These are phyloP conservation scores for Acrocyrtus sp. DNA, from an alignment of 2,888 invertebrate genomes.

Conservation along the genomic window DNA sequence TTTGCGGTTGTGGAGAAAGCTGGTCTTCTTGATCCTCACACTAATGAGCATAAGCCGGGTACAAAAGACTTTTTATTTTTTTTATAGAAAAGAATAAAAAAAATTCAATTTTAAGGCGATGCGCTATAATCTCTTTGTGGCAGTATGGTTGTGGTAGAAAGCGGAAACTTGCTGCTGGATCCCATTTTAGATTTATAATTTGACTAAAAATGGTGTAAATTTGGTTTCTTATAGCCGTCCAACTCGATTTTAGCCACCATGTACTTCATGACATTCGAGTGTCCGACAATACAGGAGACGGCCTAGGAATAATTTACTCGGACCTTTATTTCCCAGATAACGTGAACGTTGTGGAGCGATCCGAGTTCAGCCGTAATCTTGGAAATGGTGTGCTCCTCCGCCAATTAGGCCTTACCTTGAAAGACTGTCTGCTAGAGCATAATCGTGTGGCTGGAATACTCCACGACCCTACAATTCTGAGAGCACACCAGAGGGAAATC, in stretches of 20 bases:
- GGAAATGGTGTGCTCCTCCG: slow-evolving; percentile 92
- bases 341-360: slow-evolving; percentile 83
- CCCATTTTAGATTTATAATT: not conserved
- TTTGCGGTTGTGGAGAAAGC: slow-evolving; percentile 90
- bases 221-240: slow-evolving; percentile 73
- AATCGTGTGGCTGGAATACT: slow-evolving; percentile 89
- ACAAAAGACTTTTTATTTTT: slow-evolving; percentile 27
- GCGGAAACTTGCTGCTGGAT: not conserved
- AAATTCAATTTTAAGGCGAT: not conserved
- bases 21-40: slow-evolving; percentile 76
- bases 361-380: slow-evolving; percentile 83
- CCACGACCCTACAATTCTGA: slow-evolving; percentile 89
- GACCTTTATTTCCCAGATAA: slow-evolving; percentile 90
- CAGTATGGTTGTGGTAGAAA: too few relatives aligned
- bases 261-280: slow-evolving; percentile 71
- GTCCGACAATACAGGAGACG: slow-evolving; percentile 89
- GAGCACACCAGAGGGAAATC: slow-evolving; percentile 87
- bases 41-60: slow-evolving; percentile 83
- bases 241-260: slow-evolving; percentile 75
- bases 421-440: slow-evolving; percentile 81
- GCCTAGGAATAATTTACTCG: slow-evolving; percentile 92
- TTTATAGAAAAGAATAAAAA: not conserved
- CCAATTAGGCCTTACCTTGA: slow-evolving; percentile 84
- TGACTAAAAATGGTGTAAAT: not conserved
- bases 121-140: not conserved